These are phyloP conservation scores for Protobothrops mucrosquamatus DNA, from an alignment of 2,113 vertebrate species.

Conservation along the genomic window DNA sequence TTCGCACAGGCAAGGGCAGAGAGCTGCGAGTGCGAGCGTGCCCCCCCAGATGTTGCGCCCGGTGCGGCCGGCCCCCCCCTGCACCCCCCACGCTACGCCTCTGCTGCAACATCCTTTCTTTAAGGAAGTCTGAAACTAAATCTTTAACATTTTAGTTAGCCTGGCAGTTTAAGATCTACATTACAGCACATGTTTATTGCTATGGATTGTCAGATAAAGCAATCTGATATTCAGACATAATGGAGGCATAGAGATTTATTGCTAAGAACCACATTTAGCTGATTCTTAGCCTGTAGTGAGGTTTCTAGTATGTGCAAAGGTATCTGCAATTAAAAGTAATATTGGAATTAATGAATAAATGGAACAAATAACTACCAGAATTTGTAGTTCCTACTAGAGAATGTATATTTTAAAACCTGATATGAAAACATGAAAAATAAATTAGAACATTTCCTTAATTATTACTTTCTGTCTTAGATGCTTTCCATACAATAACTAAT, in stretches of 20 bases:
- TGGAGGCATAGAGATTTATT: neutral
- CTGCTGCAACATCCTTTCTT: neutral
- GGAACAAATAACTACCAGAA: constrained; percentile 10
- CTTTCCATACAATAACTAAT: neutral
- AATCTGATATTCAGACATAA: neutral
- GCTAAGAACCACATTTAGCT: neutral
- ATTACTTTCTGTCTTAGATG: neutral
- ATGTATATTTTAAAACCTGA: neutral
- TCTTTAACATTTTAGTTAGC: neutral
- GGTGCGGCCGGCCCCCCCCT: too few relatives aligned
- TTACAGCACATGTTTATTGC: neutral
- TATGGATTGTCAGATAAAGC: neutral
- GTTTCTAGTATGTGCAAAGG: neutral
- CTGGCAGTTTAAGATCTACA: neutral
- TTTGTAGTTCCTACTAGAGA: neutral
- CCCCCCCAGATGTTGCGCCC: too few relatives aligned
- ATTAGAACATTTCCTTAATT: constrained; percentile 6
- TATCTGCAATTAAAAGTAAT: neutral
- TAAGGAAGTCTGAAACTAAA: neutral
- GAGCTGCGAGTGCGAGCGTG: too few relatives aligned
- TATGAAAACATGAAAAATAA: neutral
- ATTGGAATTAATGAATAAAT: neutral
- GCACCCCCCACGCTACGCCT: too few relatives aligned
- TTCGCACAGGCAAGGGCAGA: too few relatives aligned
- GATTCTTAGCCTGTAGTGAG: neutral